Base-by-base conservation (phyloP, 1,140 invertebrate genomes). In the Conus ventricosus region DNA sequence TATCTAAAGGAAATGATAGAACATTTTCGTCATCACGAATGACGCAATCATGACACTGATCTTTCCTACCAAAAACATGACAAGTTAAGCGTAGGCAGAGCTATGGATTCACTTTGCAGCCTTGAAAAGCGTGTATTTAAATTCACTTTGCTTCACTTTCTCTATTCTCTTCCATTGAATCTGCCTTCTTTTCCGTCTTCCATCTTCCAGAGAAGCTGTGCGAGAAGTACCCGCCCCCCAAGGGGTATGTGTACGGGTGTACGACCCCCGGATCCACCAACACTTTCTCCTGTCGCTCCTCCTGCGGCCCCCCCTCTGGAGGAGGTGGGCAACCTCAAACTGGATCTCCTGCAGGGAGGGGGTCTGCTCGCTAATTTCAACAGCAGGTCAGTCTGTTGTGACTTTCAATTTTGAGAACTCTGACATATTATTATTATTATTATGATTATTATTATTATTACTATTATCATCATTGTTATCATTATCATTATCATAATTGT, bases 301-400 rank as follows among this genome's bases (percentile, higher is more conserved):
- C 67, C 53, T 87, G 85, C 75, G 85, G 85, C 11, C 85, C 85
- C 85, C 7, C 51, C 85, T 5, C 39, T 87, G 71, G 51, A 87
- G 55, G 85, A 87, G 0, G 54, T 87, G 51, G 85, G 85, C 71
- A 55, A 80, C 51, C 75, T 87, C 71, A 87, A 87, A 75, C 71
- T 87, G 13, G 71, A 87, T n/a, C 53, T 87, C 51, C 75, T 87
- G 39, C 39, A 87, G 20, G 78, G 78, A 25, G 82, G 83, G 39
- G 80, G 80, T 11, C 80, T 81, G 27, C 23, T 81, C 51, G 51
- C 39, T 51, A 81, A 39, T 25, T 27, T 84, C 82, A 84, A 84
- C 82, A 84, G 51, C 80, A 81, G 80, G 80, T 81, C 27, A 81
- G 80, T 71, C 13, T 20, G 15, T 71, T 71, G 67, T 71, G 15